A percentile compares a stretch with the other conserved stretches of the same genome.
These are phyloP conservation scores for Solea senegalensis DNA, from an alignment of 2,113 vertebrate genomes.

Conservation along the genomic window DNA sequence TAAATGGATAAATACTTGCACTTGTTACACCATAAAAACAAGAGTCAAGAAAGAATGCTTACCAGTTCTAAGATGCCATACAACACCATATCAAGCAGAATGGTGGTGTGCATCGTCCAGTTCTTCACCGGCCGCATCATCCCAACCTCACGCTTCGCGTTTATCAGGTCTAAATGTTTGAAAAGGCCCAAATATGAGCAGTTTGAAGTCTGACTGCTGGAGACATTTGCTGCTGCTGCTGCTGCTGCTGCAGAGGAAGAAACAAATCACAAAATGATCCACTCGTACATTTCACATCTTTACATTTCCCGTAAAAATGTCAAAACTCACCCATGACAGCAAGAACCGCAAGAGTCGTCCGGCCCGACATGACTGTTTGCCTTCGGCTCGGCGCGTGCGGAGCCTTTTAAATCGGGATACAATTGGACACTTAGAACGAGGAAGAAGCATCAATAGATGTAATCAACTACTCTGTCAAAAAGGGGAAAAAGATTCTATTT, in stretches of 20 bases:
- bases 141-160: conserved; percentile 4
- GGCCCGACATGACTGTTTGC: conserved; percentile 35
- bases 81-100: conserved; percentile 68
- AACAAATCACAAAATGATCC: not conserved
- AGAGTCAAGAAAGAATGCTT: conserved; percentile 3
- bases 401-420: conserved; percentile 14
- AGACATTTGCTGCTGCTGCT: not conserved
- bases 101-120: conserved; percentile 47
- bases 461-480: not conserved
- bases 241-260: not conserved
- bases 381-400: not conserved
- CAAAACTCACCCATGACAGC: conserved; percentile 46
- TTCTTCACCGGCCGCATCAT: conserved; percentile 76
- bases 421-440: not conserved
- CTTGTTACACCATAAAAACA: too few relatives aligned
- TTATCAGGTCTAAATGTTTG: conserved; percentile 73
- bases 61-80: conserved; percentile 78
- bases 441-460: not conserved
- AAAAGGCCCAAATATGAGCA: conserved; percentile 79
- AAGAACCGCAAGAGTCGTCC: not conserved
- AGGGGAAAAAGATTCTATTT: not conserved
- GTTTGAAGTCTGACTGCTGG: conserved; percentile 19
- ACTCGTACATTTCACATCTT: too few relatives aligned
- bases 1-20: too few relatives aligned
- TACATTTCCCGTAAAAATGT: not conserved